Conservation (phyloP, 1,140 invertebrate genomes). For the Antheraea pernyi region DNA sequence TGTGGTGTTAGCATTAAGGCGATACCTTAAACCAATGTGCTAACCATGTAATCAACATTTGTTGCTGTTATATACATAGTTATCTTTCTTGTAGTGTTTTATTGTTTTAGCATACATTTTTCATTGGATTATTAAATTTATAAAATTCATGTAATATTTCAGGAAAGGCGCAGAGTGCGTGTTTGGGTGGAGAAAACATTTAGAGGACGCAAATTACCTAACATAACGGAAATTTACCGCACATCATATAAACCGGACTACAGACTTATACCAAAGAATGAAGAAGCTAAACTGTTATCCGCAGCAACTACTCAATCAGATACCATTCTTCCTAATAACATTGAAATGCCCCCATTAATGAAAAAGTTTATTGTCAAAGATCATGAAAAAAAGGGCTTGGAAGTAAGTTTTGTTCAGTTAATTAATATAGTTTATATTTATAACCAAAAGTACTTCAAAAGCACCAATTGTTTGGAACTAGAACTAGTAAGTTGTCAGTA, state of each 20-base stretch:
- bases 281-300: conserved; percentile 82
- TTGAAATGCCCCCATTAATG: conserved; percentile 87
- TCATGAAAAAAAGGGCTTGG: conserved; percentile 75
- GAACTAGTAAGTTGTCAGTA: no score
- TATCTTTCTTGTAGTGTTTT: no score
- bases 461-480: no score
- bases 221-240: conserved; percentile 81
- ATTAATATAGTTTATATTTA: conserved; percentile 8
- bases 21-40: no score
- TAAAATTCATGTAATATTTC: conserved; percentile 25
- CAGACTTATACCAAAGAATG: conserved; percentile 86
- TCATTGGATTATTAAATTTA: not conserved
- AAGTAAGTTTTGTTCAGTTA: conserved; percentile 34
- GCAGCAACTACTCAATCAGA: conserved; percentile 40
- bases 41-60: no score
- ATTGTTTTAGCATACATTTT: no score
- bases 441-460: not conserved
- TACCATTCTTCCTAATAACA: conserved; percentile 81
- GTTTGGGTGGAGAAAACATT: conserved; percentile 87
- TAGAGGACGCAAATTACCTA: conserved; percentile 81
- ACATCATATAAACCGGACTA: conserved; percentile 89
- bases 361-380: conserved; percentile 81
- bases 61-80: no score
- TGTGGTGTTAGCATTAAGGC: no score
- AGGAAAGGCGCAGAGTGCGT: conserved; percentile 83